Percentiles rank a stretch among this genome's conserved stretches.
phyloP scores from a whole-genome alignment of 2,113 vertebrate genomes.

The Setophaga coronata region DNA sequence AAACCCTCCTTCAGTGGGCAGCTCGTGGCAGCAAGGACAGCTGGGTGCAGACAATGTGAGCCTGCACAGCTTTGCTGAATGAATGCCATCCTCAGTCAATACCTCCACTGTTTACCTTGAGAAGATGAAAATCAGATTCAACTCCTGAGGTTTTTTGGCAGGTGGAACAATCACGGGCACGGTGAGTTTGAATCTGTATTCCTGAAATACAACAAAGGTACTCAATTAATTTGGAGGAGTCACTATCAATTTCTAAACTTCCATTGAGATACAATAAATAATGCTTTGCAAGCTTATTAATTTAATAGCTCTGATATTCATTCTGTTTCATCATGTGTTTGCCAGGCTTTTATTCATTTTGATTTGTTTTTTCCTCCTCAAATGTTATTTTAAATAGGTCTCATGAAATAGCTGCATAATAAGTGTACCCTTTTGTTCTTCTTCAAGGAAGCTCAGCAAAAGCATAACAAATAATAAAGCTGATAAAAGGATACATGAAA shows the following conservation, averaged over 20 bases:
- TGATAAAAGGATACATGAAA: conserved; percentile 45
- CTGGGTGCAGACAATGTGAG: neutral
- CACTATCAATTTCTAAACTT: conserved; percentile 54
- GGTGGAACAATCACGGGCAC: neutral
- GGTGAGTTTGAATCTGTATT: neutral
- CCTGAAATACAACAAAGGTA: conserved; percentile 32
- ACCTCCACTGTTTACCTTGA: neutral
- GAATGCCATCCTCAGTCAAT: neutral
- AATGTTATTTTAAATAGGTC: conserved; percentile 55
- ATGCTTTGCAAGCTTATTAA: conserved; percentile 38
- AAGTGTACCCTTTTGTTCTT: conserved; percentile 21
- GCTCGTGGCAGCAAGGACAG: neutral
- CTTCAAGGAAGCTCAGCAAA: conserved; percentile 10
- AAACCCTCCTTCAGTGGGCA: neutral
- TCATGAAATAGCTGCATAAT: conserved; percentile 36
- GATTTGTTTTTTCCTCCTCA: conserved; percentile 56
- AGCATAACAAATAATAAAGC: conserved; percentile 38
- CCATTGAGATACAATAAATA: conserved; percentile 34
- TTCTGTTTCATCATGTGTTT: conserved; percentile 50
- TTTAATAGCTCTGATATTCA: conserved; percentile 57
- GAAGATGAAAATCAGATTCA: conserved; percentile 15
- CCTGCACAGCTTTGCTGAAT: neutral
- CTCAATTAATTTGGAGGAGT: conserved; percentile 30
- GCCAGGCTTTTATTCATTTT: conserved; percentile 52
- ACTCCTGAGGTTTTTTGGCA: neutral